Evolutionary conservation across 64 coral and sea anemone species (phyloP), one percentile per base, ranked within the genome.

Genomic region (Pocillopora verrucosa): DNA sequence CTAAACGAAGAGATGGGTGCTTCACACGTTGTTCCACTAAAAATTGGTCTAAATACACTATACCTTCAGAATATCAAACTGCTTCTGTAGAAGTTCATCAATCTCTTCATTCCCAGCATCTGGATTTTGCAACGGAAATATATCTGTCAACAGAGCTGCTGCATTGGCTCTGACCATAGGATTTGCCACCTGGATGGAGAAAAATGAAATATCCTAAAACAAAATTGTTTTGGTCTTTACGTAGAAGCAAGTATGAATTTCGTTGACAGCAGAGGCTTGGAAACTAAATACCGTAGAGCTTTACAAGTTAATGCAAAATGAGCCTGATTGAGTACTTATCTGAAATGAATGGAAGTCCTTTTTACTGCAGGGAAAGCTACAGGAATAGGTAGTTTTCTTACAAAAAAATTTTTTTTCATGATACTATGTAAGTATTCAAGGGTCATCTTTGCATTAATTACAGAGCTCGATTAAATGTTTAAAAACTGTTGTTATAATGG

Each of bases 31-130:
- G 9, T 22, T 13, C 20, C 11, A 51, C 38, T 73, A 19, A 24
- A 10, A 16, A 80, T 10, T 16, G 12, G 16, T 17, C 10, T 25
- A 76, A 34, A 16, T 41, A 12, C 69, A 51, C 15, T 14, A 56
- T 93, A 99, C 97, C 78, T 92, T 91, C 58, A 99, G 79, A 84
- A 99, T 90, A 38, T 99, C 94, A 89, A 99, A 99, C 75, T 99
- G 97, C 59, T 88, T 90, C 88, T 99, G 97, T 34, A 99, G 86
- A 6, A 99, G 86, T 51, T 64, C 84, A 81, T 99, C 97, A 24
- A 93, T 90, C 78, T 99, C 87, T 86, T 95, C 97, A 73, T 93
- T 92, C 58, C 86, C 93, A 14, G 94, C 94, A 88, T 93, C 91
- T 78, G 94, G 93, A 76, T 95, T 91, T 90, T 95, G 91, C 19